Base-by-base conservation (phyloP, 2,888 invertebrate species). In the Phytoseiulus persimilis region DNA sequence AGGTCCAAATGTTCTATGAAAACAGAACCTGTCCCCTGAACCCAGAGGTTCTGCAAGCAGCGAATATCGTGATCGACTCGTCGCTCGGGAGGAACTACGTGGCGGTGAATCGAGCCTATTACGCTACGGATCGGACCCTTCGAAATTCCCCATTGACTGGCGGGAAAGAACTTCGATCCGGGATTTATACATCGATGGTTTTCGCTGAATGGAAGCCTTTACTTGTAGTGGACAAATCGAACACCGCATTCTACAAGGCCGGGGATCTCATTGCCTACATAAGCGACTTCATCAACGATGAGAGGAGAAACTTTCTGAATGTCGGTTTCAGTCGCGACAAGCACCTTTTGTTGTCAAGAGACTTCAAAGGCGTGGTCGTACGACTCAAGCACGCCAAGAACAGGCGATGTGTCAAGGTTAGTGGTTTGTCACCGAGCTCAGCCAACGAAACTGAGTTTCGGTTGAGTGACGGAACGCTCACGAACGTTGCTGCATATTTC, bases 151-250 rank as follows among this genome's bases (percentile, higher is more conserved):
- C 87, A 1, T 31, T 87, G 39, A 31, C 31, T 0, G 39, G 87
- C 0, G 87, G 87, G 1, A 87, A 87, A 45, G 39, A 32, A 1
- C 31, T 87, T 2, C 18, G 87, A 31, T 33, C 32, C 6, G 87
- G 87, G 0, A 87, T 87, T 39, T 87, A 87, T 23, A 87, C 87
- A 18, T 31, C 87, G 87, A 9, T 45, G n/a, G 31, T 87, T 6
- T 87, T 32, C 87, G 87, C 87, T n/a, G 33, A 87, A 39, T 87
- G 87, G 87, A 87, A 32, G 39, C 87, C 87, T 33, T 39, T 87
- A 0, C 87, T 87, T 31, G 32, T 87, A 0, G 87, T 87, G 39
- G 87, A 87, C 14, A 87, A 87, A 23, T 33, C 87, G 11, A 33
- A 45, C n/a, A 87, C 87, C n/a, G 87, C 33, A 0, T 87, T 87